Base-by-base conservation (phyloP, 1,140 invertebrate species). In the Scaptodrosophila lebanonensis region DNA sequence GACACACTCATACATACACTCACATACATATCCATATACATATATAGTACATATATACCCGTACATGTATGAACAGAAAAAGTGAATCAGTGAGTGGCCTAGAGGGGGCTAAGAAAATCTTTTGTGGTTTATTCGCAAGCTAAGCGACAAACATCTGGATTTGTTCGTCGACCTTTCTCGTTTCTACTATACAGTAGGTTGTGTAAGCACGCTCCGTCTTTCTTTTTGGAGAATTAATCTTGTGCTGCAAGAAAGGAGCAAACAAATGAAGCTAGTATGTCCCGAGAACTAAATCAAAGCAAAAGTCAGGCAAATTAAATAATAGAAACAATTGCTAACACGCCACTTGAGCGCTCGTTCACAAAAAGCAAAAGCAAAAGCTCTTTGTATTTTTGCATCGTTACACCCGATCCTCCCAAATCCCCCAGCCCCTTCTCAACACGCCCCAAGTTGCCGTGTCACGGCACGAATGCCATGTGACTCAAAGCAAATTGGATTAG, bases 241-340 rank as follows among this genome's bases (percentile, higher is more conserved):
- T n/a, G n/a, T n/a, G n/a, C n/a, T n/a, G n/a, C n/a, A n/a, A n/a
- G 9, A 35, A 29, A 22, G 52, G 48, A 36, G 49, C 47, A 44
- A 59, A 44, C 52, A 49, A 53, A 70, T 50, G 47, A 20, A 58
- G 43, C 53, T 51, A 50, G 60, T 39, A 42, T 59, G 32, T 25
- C 32, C 65, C 47, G 39, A 56, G 65, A 79, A 69, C 73, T 79
- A 73, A 79, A 79, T 79, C 73, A 79, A 77, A 79, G 73, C 65
- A 73, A 79, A 79, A 79, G 13, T 79, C 65, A 57, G 73, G 59
- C 60, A 82, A 79, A 82, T 79, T 72, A 82, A 73, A 79, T 69
- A 79, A 73, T 73, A 72, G 79, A 77, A 79, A 79, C 59, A 79
- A 77, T 79, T 76, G 71, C 47, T 47, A 8, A 15, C 42, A 40